Evolutionary conservation across 1,140 invertebrate species (phyloP), one percentile per base, ranked within the genome.

Genomic region (Rhynchophorus ferrugineus): DNA sequence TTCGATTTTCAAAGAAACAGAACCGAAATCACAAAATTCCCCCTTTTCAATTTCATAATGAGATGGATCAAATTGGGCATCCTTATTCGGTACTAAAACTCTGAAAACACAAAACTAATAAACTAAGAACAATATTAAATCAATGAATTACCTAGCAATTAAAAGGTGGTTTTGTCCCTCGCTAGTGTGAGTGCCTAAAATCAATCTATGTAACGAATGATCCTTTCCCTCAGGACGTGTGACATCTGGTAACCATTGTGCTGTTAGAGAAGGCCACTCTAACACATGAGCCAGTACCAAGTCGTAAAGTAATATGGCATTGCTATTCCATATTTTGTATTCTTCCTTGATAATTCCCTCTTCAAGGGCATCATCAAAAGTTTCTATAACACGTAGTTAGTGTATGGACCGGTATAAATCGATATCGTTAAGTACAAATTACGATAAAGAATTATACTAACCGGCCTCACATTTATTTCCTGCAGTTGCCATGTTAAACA

Each of bases 271-370:
- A 20, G 94, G 94, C 94, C 94, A 98, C 72, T 98, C 94, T 44
- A 96, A 70, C 44, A 92, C 92, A 73, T 96, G 92, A 49, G 92
- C 95, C 91, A 95, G 95, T n/a, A 95, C 92, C 69, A 97, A 72
- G 73, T 97, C 94, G 68, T 97, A 98, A n/a, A 98, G 70, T 69
- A 97, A 97, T 6, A 93, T 94, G 3, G 93, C 96, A 63, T 98
- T 98, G 69, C 97, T 97, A 70, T 98, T 97, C 94, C 94, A 97
- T 75, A 97, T 96, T 76, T 99, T 99, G 71, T 99, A 99, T 68
- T 99, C 97, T 74, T 99, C 97, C 72, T 99, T 99, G 49, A 99
- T 99, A 35, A 99, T 90, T 56, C 95, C 82, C 70, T 99, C 97
- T 70, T 99, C 97, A 8, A 97, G 92, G 16, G 29, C 17, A 33